Percentiles rank a stretch among this genome's conserved stretches.
phyloP scores from a whole-genome alignment of 1,140 invertebrate genomes.

The Batillaria attramentaria region DNA sequence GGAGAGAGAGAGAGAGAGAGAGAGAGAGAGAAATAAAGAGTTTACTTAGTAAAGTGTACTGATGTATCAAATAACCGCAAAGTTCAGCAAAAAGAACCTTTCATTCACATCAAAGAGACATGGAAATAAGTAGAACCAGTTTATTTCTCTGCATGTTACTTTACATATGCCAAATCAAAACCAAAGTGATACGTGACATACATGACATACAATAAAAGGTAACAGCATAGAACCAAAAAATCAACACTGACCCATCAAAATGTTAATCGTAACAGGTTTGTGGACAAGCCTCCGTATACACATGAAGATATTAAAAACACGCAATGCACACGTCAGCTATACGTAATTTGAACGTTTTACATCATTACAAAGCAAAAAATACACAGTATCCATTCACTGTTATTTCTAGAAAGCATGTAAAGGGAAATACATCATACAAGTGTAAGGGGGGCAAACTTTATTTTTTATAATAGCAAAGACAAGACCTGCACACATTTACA shows the following conservation, averaged over 20 bases:
- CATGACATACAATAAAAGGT: slow-evolving; percentile 22
- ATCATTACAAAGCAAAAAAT: slow-evolving; percentile 28
- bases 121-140: slow-evolving; percentile 13
- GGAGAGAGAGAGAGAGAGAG: background rate
- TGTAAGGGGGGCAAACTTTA: too few species aligned
- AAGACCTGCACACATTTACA: slow-evolving; percentile 16
- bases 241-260: slow-evolving; percentile 26
- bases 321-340: slow-evolving; percentile 30
- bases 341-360: slow-evolving; percentile 18
- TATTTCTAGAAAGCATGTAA: slow-evolving; percentile 11
- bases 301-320: slow-evolving; percentile 22
- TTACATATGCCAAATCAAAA: slow-evolving; percentile 29
- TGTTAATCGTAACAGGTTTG: slow-evolving; percentile 13
- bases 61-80: background rate
- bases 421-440: too few species aligned
- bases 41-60: background rate
- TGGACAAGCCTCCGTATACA: slow-evolving; percentile 31
- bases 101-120: background rate
- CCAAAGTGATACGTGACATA: slow-evolving; percentile 28
- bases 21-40: background rate
- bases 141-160: slow-evolving; percentile 32
- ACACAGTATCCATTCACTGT: slow-evolving; percentile 16
- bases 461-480: slow-evolving; percentile 2
- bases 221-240: slow-evolving; percentile 20
- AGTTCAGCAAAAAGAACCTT: background rate